Evolutionary conservation across 2,888 invertebrate genomes (phyloP), one percentile per base, ranked within the genome.

Genomic region (Lithosia quadra): DNA sequence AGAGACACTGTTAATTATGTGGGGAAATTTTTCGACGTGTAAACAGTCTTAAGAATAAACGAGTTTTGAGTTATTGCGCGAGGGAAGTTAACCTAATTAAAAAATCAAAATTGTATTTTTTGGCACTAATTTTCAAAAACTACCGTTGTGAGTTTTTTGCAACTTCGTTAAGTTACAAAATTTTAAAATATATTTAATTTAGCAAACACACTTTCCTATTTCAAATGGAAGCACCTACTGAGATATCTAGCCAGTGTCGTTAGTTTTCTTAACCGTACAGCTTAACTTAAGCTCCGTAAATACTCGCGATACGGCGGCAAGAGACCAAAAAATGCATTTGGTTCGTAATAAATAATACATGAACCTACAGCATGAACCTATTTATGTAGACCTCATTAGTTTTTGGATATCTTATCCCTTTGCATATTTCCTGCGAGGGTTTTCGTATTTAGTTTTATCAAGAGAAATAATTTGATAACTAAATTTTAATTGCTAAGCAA

Each of bases 261-360:
- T 84, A 79, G 83, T 85, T 86, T 84, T 80, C 76, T 81, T 74
- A 82, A 81, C 74, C 80, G 79, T 84, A 80, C 82, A 82, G 85
- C 85, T 86, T 87, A 87, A 84, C 80, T 86, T 88, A 89, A 90
- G 86, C 86, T 84, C 75, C 85, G 87, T 85, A 88, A 88, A 90
- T 87, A 89, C 82, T 78, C 68, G 75, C 78, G 84, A 80, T 85
- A 81, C 81, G 68, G 79, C 85, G 81, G 84, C 86, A 84, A 84
- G 87, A 88, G 88, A 88, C 89, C 90, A 93, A 93, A 92, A 91
- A 91, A 89, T 91, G 87, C 89, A 87, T 88, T 86, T 86, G 84
- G 84, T 83, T 80, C 76, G 79, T 87, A 87, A 90, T 94, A 93
- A 93, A 91, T 93, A 90, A 91, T 88, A 91, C 90, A 90, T 89